phyloP scores from a whole-genome alignment of 2,113 vertebrate species.

The Potamarius usumacintae region DNA sequence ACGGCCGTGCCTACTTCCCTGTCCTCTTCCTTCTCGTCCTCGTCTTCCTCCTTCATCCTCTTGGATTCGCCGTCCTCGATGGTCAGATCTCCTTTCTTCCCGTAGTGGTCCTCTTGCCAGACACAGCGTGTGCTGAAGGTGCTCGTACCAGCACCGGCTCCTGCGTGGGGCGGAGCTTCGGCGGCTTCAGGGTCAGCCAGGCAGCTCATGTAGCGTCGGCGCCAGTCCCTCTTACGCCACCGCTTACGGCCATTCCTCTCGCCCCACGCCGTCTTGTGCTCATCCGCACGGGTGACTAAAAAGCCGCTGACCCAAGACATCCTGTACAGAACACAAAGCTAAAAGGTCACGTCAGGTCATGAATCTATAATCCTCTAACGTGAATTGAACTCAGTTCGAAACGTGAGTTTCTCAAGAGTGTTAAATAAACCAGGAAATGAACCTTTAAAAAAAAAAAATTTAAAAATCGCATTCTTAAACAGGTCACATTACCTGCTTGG shows the following conservation, averaged over 20 bases:
- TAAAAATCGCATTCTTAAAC: not conserved
- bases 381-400: not conserved
- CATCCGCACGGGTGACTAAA: slow-evolving; percentile 87
- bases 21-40: slow-evolving; percentile 59
- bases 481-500: slow-evolving; percentile 69
- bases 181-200: slow-evolving; percentile 83
- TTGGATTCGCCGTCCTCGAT: slow-evolving; percentile 83
- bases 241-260: slow-evolving; percentile 90
- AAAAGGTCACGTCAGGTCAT: not conserved
- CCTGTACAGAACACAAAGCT: slow-evolving; percentile 56
- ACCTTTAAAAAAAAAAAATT: not conserved
- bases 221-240: slow-evolving; percentile 77
- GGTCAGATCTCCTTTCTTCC: slow-evolving; percentile 78
- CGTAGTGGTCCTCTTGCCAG: slow-evolving; percentile 93
- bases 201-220: slow-evolving; percentile 92
- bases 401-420: not conserved
- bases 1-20: slow-evolving; percentile 45
- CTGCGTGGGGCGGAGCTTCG: slow-evolving; percentile 59
- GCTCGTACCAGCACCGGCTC: slow-evolving; percentile 62
- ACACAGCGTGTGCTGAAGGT: slow-evolving; percentile 77
- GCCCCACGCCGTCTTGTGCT: slow-evolving; percentile 92
- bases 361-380: not conserved
- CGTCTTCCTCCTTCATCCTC: slow-evolving; percentile 57
- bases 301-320: slow-evolving; percentile 97
- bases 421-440: not conserved